Evolutionary conservation across 1,140 invertebrate genomes (phyloP), one percentile per base, ranked within the genome.

Genomic region (Ganaspis sp.): DNA sequence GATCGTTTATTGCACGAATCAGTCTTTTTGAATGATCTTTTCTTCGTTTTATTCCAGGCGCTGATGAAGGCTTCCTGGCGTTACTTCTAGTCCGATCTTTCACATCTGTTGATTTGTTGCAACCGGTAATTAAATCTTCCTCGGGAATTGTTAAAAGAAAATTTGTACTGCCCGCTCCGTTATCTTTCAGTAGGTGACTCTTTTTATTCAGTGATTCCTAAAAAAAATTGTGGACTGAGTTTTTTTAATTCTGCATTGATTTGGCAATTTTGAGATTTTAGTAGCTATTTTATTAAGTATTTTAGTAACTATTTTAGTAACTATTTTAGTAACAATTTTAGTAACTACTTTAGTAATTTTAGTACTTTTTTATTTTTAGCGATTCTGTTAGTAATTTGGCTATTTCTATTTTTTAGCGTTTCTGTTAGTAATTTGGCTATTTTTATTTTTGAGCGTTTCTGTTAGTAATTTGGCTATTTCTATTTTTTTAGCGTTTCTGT

Each of bases 81-180:
- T 77, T 76, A 5, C 75, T 80, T 74, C 45, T 72, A 42, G 72
- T 78, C 26, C 26, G 21, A 42, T 69, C 70, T 74, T 49, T 79
- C 15, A 53, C 79, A 49, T 73, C 76, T 70, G 76, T 80, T 4
- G 73, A 74, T 76, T 53, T 79, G 21, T 83, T 80, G 8, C 71
- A 73, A 21, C 5, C 40, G 26, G 64, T 19, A 69, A 37, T 15
- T 54, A 79, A 84, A 19, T 54, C 53, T 71, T 84, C 84, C 73
- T 86, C 81, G 11, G 74, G 80, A 73, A 85, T 87, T 11, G 84
- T 81, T 21, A 87, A 45, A 23, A 87, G 77, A 23, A 77, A 72
- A 74, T 84, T 85, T 54, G 80, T 81, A 42, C 73, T 75, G 37
- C 49, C 34, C 40, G 78, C 82, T 42, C 5, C 64, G 45, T 75